Conservation (phyloP, 2,113 vertebrate genomes). For the Psammodynastes pulverulentus region DNA sequence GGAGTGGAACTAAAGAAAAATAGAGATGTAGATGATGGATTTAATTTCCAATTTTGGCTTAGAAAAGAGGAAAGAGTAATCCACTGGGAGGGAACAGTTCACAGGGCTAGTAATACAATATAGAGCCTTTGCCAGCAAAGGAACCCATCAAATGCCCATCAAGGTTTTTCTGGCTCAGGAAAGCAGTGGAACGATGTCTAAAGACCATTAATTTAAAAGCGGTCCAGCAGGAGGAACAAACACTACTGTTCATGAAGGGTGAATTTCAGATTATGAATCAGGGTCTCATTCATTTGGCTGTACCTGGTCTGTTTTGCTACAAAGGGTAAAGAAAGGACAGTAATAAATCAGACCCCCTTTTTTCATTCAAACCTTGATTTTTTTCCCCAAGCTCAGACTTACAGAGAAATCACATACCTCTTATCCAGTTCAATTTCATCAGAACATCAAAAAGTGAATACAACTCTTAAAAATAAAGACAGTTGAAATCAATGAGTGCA, state of each 20-base stretch:
- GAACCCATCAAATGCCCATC: slow-evolving; percentile 1
- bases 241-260: slow-evolving; percentile 40
- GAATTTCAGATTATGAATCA: slow-evolving; percentile 1
- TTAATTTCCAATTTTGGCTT: slow-evolving; percentile 39
- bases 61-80: slow-evolving; percentile 34
- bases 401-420: background rate
- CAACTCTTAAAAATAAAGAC: background rate
- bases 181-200: slow-evolving; percentile 4
- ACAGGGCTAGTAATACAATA: slow-evolving; percentile 32
- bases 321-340: background rate
- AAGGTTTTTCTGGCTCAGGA: slow-evolving; percentile 38
- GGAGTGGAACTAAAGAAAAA: slow-evolving; percentile 55
- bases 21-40: slow-evolving; percentile 61
- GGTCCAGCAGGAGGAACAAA: slow-evolving; percentile 57
- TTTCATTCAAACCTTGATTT: background rate
- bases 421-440: background rate
- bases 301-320: background rate
- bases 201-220: slow-evolving; percentile 62
- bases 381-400: background rate
- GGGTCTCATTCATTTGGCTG: background rate
- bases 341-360: background rate
- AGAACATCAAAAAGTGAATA: background rate
- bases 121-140: background rate
- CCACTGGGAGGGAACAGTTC: slow-evolving; percentile 26
- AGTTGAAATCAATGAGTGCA: background rate